Evolutionary conservation across 2,797 vertebrate genomes (phyloP).

Genomic region (Eulemur albifrons): DNA sequence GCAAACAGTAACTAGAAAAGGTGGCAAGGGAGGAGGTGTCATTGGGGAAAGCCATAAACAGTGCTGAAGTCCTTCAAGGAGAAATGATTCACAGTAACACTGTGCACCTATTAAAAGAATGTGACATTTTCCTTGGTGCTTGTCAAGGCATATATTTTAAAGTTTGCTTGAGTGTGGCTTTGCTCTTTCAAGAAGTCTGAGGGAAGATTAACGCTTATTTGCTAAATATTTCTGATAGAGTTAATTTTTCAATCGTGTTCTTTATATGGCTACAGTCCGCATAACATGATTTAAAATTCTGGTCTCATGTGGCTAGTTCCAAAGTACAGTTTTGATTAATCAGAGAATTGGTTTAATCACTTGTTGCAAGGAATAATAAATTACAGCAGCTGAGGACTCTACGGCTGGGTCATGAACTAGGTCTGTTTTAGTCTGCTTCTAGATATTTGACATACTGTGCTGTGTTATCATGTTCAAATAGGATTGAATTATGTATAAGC

Average conservation of each 20-base stretch:
- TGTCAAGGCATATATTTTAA: constrained; percentile 40
- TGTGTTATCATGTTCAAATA: constrained; percentile 50
- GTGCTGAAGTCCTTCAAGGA: constrained; percentile 4
- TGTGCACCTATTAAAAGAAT: not conserved
- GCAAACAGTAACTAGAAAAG: not conserved
- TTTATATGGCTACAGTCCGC: constrained; percentile 29
- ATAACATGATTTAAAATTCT: constrained; percentile 80
- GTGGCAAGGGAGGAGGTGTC: not conserved
- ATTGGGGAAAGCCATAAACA: not conserved
- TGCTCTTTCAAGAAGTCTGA: constrained; percentile 62
- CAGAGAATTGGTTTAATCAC: constrained; percentile 84
- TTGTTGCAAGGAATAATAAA: constrained; percentile 82
- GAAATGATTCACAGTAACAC: not conserved
- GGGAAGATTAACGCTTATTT: constrained; percentile 78
- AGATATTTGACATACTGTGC: constrained; percentile 38
- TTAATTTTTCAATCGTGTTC: constrained; percentile 72
- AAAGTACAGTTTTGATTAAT: constrained; percentile 82
- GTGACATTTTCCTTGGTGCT: constrained; percentile 41
- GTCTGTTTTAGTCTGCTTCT: constrained; percentile 53
- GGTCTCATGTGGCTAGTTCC: constrained; percentile 73
- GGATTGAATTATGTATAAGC: constrained; percentile 72
- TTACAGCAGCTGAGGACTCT: constrained; percentile 68
- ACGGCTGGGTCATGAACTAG: constrained; percentile 51
- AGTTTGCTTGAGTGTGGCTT: constrained; percentile 46
- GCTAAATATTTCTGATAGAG: constrained; percentile 81